Base-by-base conservation (phyloP, 2,888 invertebrate species). In the Xylocampa areola region DNA sequence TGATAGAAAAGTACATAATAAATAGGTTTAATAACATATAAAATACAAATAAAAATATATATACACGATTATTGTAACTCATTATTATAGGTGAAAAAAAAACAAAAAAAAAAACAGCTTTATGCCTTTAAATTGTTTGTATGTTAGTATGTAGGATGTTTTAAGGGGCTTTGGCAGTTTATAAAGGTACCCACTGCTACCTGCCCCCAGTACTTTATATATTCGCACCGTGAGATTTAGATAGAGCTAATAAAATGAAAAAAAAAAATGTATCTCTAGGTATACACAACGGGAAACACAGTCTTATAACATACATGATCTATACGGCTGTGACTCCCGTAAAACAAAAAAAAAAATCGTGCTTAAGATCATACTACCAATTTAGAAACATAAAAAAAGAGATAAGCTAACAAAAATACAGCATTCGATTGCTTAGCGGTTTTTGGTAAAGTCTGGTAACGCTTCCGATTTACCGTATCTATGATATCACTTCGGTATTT, bases 11-110 rank as follows among this genome's bases (percentile, higher is more conserved):
- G 89, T 91, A 92, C 92, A 92, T 92, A 89, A 89, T 89, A 88
- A 88, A 88, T 92, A 92, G 91, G 88, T 86, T 84, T 82, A 86
- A 79, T 78, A 84, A 91, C 87, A 88, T 88, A 89, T 87, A 82
- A 87, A 91, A 93, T 90, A 92, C 85, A 90, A 93, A 94, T 92
- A 94, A 94, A 94, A 93, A 94, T 93, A 94, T 93, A 94, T 93
- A 93, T 92, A 94, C 93, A 92, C 91, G 77, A 88, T 86, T 91
- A 91, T 85, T 90, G 80, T 91, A 88, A 92, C 88, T 91, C 88
- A 91, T 90, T 89, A 89, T 84, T 81, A 86, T 90, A 91, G 88
- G 86, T 85, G 73, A 84, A 85, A 85, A 87, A 90, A 88, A 84
- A 81, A 64, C 53, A 74, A 83, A 86, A 91, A 90, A 88, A 90